phyloP scores from a whole-genome alignment of 2,888 invertebrate genomes.

The Therioaphis trifolii region DNA sequence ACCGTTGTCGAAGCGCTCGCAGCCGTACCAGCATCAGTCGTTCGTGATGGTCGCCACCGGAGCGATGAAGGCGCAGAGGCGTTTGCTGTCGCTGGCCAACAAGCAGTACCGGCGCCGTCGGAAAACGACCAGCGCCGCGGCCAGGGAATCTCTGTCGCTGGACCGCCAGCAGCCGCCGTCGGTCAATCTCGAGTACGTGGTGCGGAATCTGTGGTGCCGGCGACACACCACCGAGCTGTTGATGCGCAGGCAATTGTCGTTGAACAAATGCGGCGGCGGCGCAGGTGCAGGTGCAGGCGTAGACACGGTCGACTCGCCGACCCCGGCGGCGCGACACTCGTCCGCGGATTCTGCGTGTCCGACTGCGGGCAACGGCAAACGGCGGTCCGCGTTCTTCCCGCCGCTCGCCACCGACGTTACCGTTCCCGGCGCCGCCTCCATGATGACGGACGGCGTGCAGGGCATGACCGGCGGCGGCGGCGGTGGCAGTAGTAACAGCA shows the following conservation, averaged over 20 bases:
- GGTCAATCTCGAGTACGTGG: conserved; percentile 16
- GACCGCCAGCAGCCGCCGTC: not conserved
- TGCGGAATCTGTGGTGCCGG: conserved; percentile 32
- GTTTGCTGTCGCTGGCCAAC: not conserved
- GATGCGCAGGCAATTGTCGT: not conserved
- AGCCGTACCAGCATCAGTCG: conserved; percentile 30
- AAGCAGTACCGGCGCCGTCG: not conserved
- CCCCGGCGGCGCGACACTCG: too few species aligned
- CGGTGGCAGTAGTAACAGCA: too few species aligned
- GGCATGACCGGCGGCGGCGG: not conserved
- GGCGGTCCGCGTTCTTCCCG: conserved; percentile 5
- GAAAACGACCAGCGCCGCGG: not conserved
- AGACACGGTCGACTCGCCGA: too few species aligned
- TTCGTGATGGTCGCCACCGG: conserved; percentile 36
- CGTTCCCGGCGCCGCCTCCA: not conserved
- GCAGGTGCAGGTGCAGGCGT: too few species aligned
- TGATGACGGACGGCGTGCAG: not conserved
- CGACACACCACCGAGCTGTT: conserved; percentile 27
- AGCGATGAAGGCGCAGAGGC: not conserved
- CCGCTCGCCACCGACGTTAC: not conserved
- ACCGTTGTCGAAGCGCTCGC: not conserved
- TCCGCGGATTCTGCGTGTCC: not conserved
- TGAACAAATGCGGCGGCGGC: conserved; percentile 21
- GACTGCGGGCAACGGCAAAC: not conserved
- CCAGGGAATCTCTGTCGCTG: not conserved